Evolutionary conservation across 2,113 vertebrate species (phyloP).

Genomic region (Pantherophis guttatus): DNA sequence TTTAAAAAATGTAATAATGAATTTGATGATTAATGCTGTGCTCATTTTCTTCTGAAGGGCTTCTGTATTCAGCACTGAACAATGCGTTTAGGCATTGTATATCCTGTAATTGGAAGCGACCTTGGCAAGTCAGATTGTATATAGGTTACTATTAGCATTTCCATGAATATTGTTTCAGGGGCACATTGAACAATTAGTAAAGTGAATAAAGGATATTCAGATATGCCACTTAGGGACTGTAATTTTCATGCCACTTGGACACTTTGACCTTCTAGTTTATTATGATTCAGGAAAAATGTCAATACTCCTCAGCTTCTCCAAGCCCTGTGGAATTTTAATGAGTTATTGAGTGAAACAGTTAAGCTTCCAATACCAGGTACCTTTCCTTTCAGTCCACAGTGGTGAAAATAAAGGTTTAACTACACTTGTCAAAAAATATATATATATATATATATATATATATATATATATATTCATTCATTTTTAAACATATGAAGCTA

Average conservation of each 20-base stretch:
- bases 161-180: slow-evolving; percentile 50
- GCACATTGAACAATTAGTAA: slow-evolving; percentile 69
- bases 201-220: slow-evolving; percentile 56
- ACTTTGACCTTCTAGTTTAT: slow-evolving; percentile 74
- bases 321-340: slow-evolving; percentile 73
- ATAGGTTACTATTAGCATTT: slow-evolving; percentile 51
- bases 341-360: slow-evolving; percentile 73
- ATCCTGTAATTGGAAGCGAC: slow-evolving; percentile 6
- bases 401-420: slow-evolving; percentile 66
- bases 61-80: neutral
- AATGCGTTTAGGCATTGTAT: neutral
- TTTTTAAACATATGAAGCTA: slow-evolving; percentile 12
- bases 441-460: neutral
- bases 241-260: slow-evolving; percentile 50
- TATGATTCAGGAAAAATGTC: slow-evolving; percentile 70
- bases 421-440: neutral
- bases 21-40: neutral
- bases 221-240: slow-evolving; percentile 27
- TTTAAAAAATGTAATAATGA: fast-evolving
- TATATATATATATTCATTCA: neutral
- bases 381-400: slow-evolving; percentile 61
- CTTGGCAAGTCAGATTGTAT: slow-evolving; percentile 57
- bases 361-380: slow-evolving; percentile 68
- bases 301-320: slow-evolving; percentile 64
- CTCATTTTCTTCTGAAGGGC: neutral